Evolutionary conservation across 2,888 invertebrate species (phyloP).

Genomic region (Petrolisthes manimaculis): DNA sequence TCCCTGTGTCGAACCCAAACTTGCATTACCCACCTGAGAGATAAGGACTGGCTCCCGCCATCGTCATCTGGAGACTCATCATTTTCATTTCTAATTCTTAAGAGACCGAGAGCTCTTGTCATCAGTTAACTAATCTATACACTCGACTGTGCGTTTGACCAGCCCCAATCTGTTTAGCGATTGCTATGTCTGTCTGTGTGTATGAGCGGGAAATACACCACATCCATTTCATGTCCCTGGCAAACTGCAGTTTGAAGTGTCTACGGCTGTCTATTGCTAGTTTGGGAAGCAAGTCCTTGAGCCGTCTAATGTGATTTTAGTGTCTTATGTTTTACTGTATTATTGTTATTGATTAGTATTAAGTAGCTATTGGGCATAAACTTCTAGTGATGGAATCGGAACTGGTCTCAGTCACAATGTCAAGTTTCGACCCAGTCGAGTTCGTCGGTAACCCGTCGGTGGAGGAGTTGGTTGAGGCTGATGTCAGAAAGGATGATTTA

Average conservation of each 20-base stretch:
- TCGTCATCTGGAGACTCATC: conserved; percentile 9
- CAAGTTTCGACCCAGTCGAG: not conserved
- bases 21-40: not conserved
- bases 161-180: not conserved
- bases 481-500: conserved; percentile 6
- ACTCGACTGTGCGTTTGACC: conserved; percentile 4
- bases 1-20: not conserved
- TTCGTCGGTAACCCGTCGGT: not conserved
- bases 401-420: not conserved
- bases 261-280: no score
- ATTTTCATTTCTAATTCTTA: not conserved
- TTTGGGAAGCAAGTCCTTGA: no score
- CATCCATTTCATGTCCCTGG: not conserved
- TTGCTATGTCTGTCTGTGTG: not conserved
- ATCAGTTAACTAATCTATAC: not conserved
- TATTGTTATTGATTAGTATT: not conserved
- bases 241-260: not conserved
- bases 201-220: conserved; percentile 10
- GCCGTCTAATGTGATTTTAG: not conserved
- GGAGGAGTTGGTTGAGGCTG: not conserved
- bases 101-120: not conserved
- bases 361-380: no score
- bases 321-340: not conserved
- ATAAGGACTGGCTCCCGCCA: not conserved
- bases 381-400: no score